Conservation (phyloP, 2,113 vertebrate genomes). For the Copsychus sechellarum region DNA sequence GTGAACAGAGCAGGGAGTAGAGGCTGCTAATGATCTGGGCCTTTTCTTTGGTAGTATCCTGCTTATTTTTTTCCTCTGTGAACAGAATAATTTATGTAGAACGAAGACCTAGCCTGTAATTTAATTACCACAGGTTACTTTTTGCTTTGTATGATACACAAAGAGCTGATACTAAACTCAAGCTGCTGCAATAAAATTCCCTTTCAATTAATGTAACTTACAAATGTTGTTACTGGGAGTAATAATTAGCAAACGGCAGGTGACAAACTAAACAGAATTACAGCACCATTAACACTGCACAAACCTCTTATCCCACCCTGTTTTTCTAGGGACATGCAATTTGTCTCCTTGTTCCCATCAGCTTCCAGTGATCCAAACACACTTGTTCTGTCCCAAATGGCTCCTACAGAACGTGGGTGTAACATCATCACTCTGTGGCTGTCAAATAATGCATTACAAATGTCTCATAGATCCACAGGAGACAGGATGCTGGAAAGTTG, state of each 20-base stretch:
- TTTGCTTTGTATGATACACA: not conserved
- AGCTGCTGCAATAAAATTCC: constrained; percentile 26
- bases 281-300: not conserved
- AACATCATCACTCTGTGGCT: fast-evolving
- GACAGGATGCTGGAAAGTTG: not conserved
- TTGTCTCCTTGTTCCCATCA: not conserved
- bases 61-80: not conserved
- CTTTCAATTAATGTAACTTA: constrained; percentile 6
- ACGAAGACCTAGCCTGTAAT: not conserved
- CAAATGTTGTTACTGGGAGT: not conserved
- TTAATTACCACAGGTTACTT: constrained; percentile 33
- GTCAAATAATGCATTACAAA: not conserved
- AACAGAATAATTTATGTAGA: not conserved
- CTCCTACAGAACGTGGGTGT: not conserved
- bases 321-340: not conserved
- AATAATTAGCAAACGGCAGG: constrained; percentile 27
- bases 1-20: not conserved
- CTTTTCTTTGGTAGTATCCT: not conserved
- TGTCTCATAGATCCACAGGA: not conserved
- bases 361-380: not conserved
- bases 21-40: not conserved
- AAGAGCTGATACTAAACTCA: constrained; percentile 1
- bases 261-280: not conserved
- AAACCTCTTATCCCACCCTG: not conserved
- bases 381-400: not conserved